phyloP scores from a whole-genome alignment of 2,113 vertebrate species.

The Numida meleagris region DNA sequence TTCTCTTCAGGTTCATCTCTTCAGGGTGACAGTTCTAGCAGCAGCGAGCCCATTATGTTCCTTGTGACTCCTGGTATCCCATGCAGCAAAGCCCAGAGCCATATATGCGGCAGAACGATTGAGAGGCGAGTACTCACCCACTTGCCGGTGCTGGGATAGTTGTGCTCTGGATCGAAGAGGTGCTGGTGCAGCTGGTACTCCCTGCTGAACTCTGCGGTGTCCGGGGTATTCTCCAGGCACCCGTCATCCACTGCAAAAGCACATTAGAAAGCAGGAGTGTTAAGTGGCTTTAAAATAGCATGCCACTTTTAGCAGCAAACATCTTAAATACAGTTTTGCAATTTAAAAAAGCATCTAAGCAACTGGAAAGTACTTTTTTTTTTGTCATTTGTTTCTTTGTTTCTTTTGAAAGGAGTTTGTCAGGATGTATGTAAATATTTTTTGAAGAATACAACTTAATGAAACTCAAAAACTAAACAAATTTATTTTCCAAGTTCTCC shows the following conservation, averaged over 20 bases:
- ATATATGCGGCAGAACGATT: background rate
- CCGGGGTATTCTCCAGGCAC: constrained; percentile 93
- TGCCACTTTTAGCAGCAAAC: background rate
- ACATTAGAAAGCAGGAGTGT: background rate
- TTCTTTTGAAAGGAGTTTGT: background rate
- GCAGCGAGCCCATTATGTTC: background rate
- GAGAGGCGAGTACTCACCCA: constrained; percentile 85
- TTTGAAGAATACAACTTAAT: background rate
- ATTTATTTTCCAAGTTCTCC: background rate
- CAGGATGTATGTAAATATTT: background rate
- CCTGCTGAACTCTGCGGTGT: constrained; percentile 96
- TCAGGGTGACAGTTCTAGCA: background rate
- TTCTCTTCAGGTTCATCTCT: background rate
- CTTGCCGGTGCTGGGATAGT: constrained; percentile 89
- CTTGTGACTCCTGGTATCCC: background rate
- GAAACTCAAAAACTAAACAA: background rate
- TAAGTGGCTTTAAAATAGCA: background rate
- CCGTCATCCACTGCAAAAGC: constrained; percentile 85
- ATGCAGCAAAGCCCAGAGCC: background rate
- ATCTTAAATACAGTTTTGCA: background rate
- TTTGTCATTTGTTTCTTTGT: background rate
- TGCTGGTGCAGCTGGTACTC: constrained; percentile 96
- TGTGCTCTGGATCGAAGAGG: constrained; percentile 94
- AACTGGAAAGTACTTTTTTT: background rate
- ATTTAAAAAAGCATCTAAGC: background rate